Evolutionary conservation across 2,113 vertebrate genomes (phyloP).

Genomic region (Archocentrus centrarchus): DNA sequence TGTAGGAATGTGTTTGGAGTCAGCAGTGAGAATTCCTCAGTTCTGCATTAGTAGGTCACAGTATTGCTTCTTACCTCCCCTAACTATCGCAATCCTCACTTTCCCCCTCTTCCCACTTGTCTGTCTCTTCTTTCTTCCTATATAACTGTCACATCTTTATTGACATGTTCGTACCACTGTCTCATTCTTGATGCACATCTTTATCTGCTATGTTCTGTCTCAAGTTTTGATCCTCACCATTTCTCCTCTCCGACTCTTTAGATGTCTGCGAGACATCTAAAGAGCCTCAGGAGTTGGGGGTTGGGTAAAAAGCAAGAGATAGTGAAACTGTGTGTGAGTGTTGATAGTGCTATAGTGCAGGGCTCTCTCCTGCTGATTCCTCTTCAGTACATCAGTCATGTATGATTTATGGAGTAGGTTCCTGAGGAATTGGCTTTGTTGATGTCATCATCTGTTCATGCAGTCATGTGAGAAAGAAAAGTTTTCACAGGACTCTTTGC

Average conservation of each 20-base stretch:
- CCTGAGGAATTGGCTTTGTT: constrained; percentile 50
- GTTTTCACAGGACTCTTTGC: background rate
- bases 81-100: constrained; percentile 55
- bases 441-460: constrained; percentile 49
- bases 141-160: constrained; percentile 45
- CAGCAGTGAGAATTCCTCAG: constrained; percentile 81
- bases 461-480: background rate
- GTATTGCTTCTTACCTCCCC: constrained; percentile 70
- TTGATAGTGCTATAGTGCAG: constrained; percentile 44
- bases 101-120: constrained; percentile 1
- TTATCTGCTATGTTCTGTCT: constrained; percentile 35
- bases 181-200: constrained; percentile 44
- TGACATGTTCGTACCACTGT: constrained; percentile 24
- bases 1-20: constrained; percentile 81
- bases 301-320: constrained; percentile 58
- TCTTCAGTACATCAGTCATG: constrained; percentile 45
- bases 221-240: constrained; percentile 62
- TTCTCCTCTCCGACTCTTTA: constrained; percentile 49
- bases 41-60: constrained; percentile 81
- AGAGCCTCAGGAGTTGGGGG: constrained; percentile 66
- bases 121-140: constrained; percentile 33
- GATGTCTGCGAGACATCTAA: constrained; percentile 64
- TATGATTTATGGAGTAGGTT: constrained; percentile 66
- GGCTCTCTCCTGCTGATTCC: constrained; percentile 32
- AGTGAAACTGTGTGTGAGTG: constrained; percentile 48